Evolutionary conservation across 53 echinoderm and acorn worm species (phyloP), one percentile per base, ranked within the genome.

Genomic region (Mesocentrotus franciscanus): DNA sequence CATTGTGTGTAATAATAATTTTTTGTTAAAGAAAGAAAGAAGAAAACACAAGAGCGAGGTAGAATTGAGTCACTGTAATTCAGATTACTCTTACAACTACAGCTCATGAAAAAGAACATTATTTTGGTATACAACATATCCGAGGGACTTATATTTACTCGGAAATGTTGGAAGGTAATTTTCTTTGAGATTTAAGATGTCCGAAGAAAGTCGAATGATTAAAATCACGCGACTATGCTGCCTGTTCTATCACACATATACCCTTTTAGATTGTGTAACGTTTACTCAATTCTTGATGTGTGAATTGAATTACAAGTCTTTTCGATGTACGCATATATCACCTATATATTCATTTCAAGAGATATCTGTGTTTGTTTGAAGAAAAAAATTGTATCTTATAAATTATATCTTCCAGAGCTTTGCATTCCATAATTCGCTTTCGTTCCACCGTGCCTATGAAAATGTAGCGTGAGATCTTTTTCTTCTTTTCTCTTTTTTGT

Each of bases 351-450:
- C 10, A 26, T 9, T 12, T 11, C 30, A 75, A 32, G 75, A 29
- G n/a, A 29, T 75, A 14, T 75, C 32, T 7, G 7, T 75, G 29
- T 29, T 75, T 76, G 33, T 76, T 11, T 32, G 13, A 76, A 32
- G 29, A 11, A 12, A 33, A 14, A 76, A 30, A 33, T 64, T 76
- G 30, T 76, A 33, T 27, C 33, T 12, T 32, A 75, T 30, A 13
- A 33, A 32, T 76, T 36, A 57, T 57, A 85, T 87, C 87, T 87
- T 87, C 87, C 87, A 87, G 57, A 49, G 57, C 87, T 87, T 87
- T 29, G 87, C 87, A 87, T 87, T 87, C 87, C 56, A 87, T 58
- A 14, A 57, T 36, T 87, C 87, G 87, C 87, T 87, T 87, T 75
- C 75, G 27, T 75, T 57, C 42, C 39, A 81, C 15, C 20, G 57